Evolutionary conservation across 2,888 invertebrate species (phyloP).

Genomic region (Amaurobius ferox): DNA sequence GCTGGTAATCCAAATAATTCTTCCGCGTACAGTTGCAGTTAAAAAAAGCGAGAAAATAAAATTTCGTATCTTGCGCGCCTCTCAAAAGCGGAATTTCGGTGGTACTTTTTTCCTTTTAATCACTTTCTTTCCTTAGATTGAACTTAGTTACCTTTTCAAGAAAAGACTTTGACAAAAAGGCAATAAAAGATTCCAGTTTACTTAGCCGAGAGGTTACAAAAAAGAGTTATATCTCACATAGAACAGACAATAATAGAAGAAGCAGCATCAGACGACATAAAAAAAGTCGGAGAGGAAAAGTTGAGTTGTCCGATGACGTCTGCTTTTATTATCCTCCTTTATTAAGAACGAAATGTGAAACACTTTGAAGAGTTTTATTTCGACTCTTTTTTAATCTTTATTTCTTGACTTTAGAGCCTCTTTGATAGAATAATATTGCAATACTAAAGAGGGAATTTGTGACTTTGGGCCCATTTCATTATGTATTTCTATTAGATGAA

Average conservation of each 20-base stretch:
- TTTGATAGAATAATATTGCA: constrained; percentile 72
- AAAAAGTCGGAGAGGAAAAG: constrained; percentile 45
- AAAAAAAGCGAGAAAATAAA: constrained; percentile 17
- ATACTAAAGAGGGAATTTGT: constrained; percentile 55
- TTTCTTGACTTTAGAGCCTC: constrained; percentile 40
- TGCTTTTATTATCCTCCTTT: constrained; percentile 69
- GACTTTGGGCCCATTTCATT: constrained; percentile 64
- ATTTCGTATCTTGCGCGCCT: constrained; percentile 32
- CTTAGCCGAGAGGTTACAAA: constrained; percentile 63
- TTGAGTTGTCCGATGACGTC: constrained; percentile 70
- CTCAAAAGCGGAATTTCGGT: constrained; percentile 61
- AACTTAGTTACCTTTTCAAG: constrained; percentile 71
- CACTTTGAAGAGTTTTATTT: constrained; percentile 54
- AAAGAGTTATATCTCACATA: constrained; percentile 55
- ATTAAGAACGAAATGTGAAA: constrained; percentile 71
- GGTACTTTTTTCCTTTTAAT: constrained; percentile 67
- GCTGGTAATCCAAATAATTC: constrained; percentile 37
- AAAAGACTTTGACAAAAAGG: constrained; percentile 70
- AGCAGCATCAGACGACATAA: constrained; percentile 30
- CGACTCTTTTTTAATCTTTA: background rate
- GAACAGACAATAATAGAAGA: constrained; percentile 66
- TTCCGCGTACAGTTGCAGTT: constrained; percentile 32
- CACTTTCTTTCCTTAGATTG: constrained; percentile 68
- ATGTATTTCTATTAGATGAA: constrained; percentile 64
- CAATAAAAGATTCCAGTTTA: constrained; percentile 67